Evolutionary conservation across 2,888 invertebrate genomes (phyloP).

Genomic region (Chydorus sphaericus): DNA sequence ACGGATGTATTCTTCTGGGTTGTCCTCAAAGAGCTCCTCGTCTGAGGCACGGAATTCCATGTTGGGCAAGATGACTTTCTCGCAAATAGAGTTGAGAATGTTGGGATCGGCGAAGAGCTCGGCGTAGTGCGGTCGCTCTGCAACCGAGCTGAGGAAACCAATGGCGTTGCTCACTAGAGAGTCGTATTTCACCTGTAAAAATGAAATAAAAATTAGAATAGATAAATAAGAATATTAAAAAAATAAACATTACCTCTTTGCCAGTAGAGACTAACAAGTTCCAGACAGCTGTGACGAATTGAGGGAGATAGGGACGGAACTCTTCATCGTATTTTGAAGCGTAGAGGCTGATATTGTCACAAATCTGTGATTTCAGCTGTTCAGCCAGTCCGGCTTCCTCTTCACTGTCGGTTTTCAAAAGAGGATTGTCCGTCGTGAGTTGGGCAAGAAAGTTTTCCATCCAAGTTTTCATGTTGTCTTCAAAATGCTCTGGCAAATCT

Average conservation of each 20-base stretch:
- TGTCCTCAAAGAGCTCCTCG: conserved; percentile 93
- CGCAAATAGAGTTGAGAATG: conserved; percentile 79
- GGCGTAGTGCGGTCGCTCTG: conserved; percentile 76
- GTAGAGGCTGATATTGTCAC: conserved; percentile 86
- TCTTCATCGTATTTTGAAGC: conserved; percentile 98
- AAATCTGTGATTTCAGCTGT: conserved; percentile 84
- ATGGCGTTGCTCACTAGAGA: conserved; percentile 82
- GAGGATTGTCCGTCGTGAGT: conserved; percentile 58
- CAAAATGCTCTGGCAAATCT: conserved; percentile 97
- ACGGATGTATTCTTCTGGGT: conserved; percentile 91
- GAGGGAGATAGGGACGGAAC: conserved; percentile 72
- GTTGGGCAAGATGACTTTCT: conserved; percentile 97
- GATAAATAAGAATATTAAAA: conserved; percentile 15
- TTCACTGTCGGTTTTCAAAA: conserved; percentile 50
- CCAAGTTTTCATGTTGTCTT: conserved; percentile 92
- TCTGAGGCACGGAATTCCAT: conserved; percentile 93
- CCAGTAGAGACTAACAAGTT: conserved; percentile 72
- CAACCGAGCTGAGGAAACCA: conserved; percentile 86
- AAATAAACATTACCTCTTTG: conserved; percentile 40
- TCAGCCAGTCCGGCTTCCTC: conserved; percentile 80
- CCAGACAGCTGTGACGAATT: conserved; percentile 92
- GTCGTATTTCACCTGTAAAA: background rate
- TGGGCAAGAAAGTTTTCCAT: conserved; percentile 79
- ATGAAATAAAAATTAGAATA: conserved; percentile 7
- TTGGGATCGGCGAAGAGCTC: conserved; percentile 74